phyloP scores from a whole-genome alignment of 2,113 vertebrate species.

The Orycteropus afer region DNA sequence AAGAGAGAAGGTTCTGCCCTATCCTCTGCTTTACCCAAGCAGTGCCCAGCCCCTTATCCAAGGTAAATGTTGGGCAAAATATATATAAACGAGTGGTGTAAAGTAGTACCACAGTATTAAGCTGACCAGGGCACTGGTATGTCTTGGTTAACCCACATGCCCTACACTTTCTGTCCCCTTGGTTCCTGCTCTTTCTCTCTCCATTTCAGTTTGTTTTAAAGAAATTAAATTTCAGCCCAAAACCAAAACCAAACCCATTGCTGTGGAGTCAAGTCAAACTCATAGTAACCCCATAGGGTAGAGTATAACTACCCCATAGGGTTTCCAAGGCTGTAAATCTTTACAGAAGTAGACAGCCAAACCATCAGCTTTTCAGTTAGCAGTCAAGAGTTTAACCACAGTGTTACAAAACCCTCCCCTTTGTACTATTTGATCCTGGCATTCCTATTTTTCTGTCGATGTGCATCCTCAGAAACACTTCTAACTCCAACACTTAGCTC shows the following conservation, averaged over 20 bases:
- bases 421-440: neutral
- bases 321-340: neutral
- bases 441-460: neutral
- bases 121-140: neutral
- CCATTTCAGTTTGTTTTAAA: constrained; percentile 17
- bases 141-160: neutral
- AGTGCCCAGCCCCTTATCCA: neutral
- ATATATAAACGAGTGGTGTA: neutral
- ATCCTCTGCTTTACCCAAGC: neutral
- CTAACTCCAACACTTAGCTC: neutral
- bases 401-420: neutral
- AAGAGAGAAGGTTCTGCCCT: neutral
- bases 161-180: neutral
- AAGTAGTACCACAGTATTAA: too few species aligned
- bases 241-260: neutral
- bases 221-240: constrained; percentile 9
- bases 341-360: neutral
- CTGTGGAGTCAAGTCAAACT: neutral
- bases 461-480: neutral
- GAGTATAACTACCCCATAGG: too few species aligned
- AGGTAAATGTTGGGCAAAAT: neutral
- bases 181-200: neutral
- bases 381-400: neutral
- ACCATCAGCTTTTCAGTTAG: neutral
- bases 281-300: neutral